phyloP scores from a whole-genome alignment of 2,113 vertebrate species.

The Notiomystis cincta region DNA sequence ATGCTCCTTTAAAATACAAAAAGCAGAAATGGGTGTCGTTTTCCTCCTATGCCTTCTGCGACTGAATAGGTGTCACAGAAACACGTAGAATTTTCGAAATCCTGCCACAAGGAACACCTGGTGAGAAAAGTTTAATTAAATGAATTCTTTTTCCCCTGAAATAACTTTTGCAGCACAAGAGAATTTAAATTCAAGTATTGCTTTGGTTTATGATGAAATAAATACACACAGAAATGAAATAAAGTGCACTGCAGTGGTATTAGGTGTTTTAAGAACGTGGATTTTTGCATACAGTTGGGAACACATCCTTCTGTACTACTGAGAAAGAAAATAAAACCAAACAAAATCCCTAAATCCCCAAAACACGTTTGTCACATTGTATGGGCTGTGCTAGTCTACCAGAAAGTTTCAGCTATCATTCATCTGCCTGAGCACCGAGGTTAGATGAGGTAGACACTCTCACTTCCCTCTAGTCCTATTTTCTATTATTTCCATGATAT shows the following conservation, averaged over 20 bases:
- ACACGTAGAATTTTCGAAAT: neutral
- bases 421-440: neutral
- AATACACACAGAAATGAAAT: neutral
- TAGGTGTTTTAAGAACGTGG: neutral
- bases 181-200: neutral
- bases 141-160: neutral
- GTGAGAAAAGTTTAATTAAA: neutral
- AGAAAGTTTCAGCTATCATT: neutral
- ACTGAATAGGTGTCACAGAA: neutral
- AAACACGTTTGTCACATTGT: neutral
- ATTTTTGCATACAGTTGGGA: neutral
- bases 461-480: neutral
- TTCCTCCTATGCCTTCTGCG: neutral
- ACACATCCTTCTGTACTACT: neutral
- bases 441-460: neutral
- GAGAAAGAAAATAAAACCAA: neutral
- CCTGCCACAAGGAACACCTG: neutral
- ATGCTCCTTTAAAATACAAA: neutral
- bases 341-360: neutral
- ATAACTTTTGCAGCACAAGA: neutral
- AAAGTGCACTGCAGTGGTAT: rapidly evolving
- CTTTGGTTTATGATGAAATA: neutral
- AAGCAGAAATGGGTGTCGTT: neutral
- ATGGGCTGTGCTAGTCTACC: neutral
- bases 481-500: slow-evolving; percentile 28